phyloP scores from a whole-genome alignment of 2,888 invertebrate genomes.

The Sthenelais limicola region DNA sequence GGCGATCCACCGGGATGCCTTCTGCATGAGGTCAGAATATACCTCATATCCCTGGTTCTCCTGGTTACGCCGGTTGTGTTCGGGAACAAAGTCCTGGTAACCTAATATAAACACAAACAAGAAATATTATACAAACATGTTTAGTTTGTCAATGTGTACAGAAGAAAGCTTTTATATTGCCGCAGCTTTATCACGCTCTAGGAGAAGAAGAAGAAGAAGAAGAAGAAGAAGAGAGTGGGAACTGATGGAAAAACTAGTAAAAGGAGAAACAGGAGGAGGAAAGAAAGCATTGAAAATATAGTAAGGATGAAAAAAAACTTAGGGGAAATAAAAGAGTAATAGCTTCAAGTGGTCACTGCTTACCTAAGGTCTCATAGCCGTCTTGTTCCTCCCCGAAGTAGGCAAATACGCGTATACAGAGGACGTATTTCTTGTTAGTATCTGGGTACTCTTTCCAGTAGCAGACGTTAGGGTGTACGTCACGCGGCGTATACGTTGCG shows the following conservation, averaged over 20 bases:
- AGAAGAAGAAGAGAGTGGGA: background rate
- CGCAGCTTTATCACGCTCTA: background rate
- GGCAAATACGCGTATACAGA: conserved; percentile 45
- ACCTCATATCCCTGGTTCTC: conserved; percentile 54
- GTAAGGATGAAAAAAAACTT: background rate
- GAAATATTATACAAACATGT: no score
- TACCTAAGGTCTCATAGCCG: conserved; percentile 49
- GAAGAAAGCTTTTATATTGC: background rate
- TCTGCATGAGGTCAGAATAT: conserved; percentile 50
- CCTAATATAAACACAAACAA: conserved; percentile 39
- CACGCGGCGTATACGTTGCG: conserved; percentile 30
- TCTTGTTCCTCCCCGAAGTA: conserved; percentile 27
- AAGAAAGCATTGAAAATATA: background rate
- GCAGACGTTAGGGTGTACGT: conserved; percentile 43
- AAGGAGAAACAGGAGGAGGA: background rate
- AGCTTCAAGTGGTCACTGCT: no score
- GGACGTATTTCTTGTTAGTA: conserved; percentile 39
- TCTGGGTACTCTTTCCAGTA: conserved; percentile 47
- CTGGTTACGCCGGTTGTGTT: conserved; percentile 48
- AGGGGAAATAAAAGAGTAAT: background rate
- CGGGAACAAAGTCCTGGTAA: conserved; percentile 55
- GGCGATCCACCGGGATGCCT: conserved; percentile 52
- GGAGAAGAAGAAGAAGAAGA: background rate
- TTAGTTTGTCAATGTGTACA: no score
- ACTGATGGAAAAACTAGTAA: background rate